Conservation (phyloP, 2,797 vertebrate genomes). For the Notolepis coatsorum region DNA sequence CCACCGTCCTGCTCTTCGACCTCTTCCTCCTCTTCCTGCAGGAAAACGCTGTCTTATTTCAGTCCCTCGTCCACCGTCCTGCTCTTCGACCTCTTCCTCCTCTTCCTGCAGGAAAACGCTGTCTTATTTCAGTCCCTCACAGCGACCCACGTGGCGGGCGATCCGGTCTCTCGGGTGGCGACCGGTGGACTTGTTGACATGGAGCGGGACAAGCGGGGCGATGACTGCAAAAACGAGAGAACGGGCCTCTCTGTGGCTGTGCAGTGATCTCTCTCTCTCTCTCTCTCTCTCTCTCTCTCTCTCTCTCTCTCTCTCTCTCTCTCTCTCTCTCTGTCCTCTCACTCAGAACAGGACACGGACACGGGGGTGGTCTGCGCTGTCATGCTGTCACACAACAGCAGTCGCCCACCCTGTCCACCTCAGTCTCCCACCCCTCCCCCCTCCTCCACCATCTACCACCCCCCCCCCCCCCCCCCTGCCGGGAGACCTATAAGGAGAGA, state of each 20-base stretch:
- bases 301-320: too few relatives aligned
- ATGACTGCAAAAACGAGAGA: slow-evolving; percentile 51
- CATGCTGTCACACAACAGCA: slow-evolving; percentile 17
- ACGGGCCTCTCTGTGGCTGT: slow-evolving; percentile 21
- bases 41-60: slow-evolving; percentile 53
- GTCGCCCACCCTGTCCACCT: slow-evolving; percentile 39
- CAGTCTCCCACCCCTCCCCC: slow-evolving; percentile 36
- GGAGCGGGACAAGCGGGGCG: slow-evolving; percentile 19
- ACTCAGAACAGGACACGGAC: slow-evolving; percentile 27
- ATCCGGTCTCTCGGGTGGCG: slow-evolving; percentile 37
- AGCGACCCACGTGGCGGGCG: slow-evolving; percentile 28
- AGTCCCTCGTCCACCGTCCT: slow-evolving; percentile 26
- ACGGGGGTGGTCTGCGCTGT: slow-evolving; percentile 37
- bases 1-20: slow-evolving; percentile 17
- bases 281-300: too few relatives aligned
- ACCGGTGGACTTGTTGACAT: slow-evolving; percentile 62
- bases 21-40: slow-evolving; percentile 28
- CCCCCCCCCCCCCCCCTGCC: slow-evolving; percentile 51
- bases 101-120: slow-evolving; percentile 39
- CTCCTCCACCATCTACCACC: too few relatives aligned
- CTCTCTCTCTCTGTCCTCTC: too few relatives aligned
- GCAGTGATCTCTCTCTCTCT: slow-evolving; percentile 33
- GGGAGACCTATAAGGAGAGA: slow-evolving; percentile 88
- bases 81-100: slow-evolving; percentile 14
- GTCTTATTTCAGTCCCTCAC: slow-evolving; percentile 48